A percentile compares a stretch with the other conserved stretches of the same genome.
Evolutionary conservation across 2,113 vertebrate genomes (phyloP).

Genomic region (Bagarius yarrelli): DNA sequence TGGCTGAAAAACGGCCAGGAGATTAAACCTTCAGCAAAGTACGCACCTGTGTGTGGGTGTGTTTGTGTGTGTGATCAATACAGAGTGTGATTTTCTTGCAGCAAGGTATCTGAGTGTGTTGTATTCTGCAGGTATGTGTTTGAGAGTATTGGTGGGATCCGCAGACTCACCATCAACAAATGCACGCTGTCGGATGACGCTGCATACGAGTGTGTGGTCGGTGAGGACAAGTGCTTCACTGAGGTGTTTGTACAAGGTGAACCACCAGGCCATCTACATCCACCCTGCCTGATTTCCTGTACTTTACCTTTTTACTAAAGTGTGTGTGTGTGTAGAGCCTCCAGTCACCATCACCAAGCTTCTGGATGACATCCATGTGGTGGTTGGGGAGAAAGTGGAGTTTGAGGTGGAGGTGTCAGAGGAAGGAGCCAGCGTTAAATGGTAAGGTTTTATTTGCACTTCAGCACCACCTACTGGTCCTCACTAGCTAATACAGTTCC

Average conservation of each 20-base stretch:
- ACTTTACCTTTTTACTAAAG: not conserved
- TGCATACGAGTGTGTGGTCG: constrained; percentile 80
- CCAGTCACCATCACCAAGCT: constrained; percentile 78
- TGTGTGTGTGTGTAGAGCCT: constrained; percentile 70
- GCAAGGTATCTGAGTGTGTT: not conserved
- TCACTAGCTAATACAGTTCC: no score
- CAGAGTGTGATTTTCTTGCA: not conserved
- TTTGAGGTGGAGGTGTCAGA: constrained; percentile 86
- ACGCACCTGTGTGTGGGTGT: constrained; percentile 40
- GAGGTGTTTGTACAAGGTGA: constrained; percentile 88
- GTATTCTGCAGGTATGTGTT: constrained; percentile 76
- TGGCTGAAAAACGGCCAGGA: constrained; percentile 88
- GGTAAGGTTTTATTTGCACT: constrained; percentile 64
- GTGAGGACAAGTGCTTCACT: constrained; percentile 81
- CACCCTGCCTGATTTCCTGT: not conserved
- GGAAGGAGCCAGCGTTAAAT: constrained; percentile 84
- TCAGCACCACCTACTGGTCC: not conserved
- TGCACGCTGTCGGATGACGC: constrained; percentile 85
- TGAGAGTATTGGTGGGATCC: constrained; percentile 83
- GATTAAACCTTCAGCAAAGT: constrained; percentile 87
- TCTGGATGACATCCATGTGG: constrained; percentile 85
- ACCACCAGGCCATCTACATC: constrained; percentile 1
- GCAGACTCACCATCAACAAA: constrained; percentile 86
- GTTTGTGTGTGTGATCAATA: not conserved
- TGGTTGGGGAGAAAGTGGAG: constrained; percentile 84